Evolutionary conservation across 92 coral and sea anemone species (phyloP).

Genomic region (Actinernus sp.): DNA sequence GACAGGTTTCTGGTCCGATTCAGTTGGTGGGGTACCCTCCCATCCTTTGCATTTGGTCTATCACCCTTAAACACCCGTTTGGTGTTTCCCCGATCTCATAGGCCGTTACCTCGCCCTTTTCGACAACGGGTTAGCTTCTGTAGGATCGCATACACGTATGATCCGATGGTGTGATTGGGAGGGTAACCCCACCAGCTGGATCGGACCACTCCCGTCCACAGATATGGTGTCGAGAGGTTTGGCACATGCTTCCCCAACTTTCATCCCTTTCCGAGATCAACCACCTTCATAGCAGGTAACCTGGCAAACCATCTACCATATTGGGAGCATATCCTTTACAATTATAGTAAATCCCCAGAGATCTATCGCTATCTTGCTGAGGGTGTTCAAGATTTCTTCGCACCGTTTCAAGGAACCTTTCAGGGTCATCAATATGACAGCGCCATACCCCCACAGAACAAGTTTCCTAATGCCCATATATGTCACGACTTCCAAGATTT

Average conservation of each 20-base stretch:
- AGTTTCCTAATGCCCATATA: background rate
- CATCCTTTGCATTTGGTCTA: too few species aligned
- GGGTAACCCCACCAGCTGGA: slow-evolving; percentile 37
- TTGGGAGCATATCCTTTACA: slow-evolving; percentile 13
- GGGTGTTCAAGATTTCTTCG: background rate
- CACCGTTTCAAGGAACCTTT: slow-evolving; percentile 1
- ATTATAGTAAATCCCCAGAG: too few species aligned
- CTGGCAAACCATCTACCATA: background rate
- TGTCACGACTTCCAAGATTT: slow-evolving; percentile 8
- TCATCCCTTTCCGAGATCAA: slow-evolving; percentile 12
- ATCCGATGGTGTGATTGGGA: slow-evolving; percentile 16
- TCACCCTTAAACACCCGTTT: too few species aligned
- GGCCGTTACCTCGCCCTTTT: too few species aligned
- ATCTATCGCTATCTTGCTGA: too few species aligned
- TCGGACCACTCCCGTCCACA: slow-evolving; percentile 31
- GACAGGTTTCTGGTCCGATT: too few species aligned
- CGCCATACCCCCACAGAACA: background rate
- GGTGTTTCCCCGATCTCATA: too few species aligned
- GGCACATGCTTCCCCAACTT: slow-evolving; percentile 14
- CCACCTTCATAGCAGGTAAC: slow-evolving; percentile 33
- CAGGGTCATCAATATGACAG: background rate
- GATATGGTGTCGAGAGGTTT: slow-evolving; percentile 29
- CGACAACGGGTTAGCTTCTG: too few species aligned
- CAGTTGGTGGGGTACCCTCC: too few species aligned
- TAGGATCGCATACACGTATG: too few species aligned